Evolutionary conservation across 2,113 vertebrate species (phyloP), one percentile per base, ranked within the genome.

Genomic region (Echinops telfairi): DNA sequence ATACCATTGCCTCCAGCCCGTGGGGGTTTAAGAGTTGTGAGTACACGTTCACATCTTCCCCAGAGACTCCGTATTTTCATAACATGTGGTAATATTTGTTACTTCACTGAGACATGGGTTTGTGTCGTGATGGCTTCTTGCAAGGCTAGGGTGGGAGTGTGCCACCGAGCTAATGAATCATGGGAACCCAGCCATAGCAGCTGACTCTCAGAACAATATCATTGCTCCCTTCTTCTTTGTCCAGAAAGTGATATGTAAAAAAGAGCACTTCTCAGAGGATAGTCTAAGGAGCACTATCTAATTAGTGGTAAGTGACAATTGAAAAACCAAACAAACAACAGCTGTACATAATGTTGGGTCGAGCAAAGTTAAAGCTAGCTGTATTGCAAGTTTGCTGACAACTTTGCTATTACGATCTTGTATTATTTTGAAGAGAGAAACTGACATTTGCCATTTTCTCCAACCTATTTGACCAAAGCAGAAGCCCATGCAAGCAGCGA

Each of bases 71-170:
- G 64, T 12, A 77, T 23, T 70, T 66, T 86, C 58, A n/a, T 87
- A 47, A n/a, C 66, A 38, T 10, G 25, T 62, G 17, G 20, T 84
- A 27, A 81, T 71, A 81, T 71, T 75, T 93, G 40, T 83, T 47
- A 36, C 43, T 94, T 94, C 89, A 38, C 53, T 77, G 86, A 85
- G 62, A 27, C 40, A 47, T 86, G 20, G 58, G 80, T 95, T 73
- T 95, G 53, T 83, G 20, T 94, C 6, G 15, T 57, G 86, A 90
- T 17, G 29, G 38, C 33, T 53, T 53, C 47, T 92, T 83, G 3
- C 58, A 64, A 60, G 77, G 38, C 53, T 77, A 33, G 3, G 73
- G 36, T 84, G 31, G 23, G 68, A 68, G 60, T 38, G 14, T 64
- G 33, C 80, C 60, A 62, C 73, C 80, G 38, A 85, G 70, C 73